Evolutionary conservation across 2,888 invertebrate species (phyloP).

Genomic region (Nymphalis c-album): DNA sequence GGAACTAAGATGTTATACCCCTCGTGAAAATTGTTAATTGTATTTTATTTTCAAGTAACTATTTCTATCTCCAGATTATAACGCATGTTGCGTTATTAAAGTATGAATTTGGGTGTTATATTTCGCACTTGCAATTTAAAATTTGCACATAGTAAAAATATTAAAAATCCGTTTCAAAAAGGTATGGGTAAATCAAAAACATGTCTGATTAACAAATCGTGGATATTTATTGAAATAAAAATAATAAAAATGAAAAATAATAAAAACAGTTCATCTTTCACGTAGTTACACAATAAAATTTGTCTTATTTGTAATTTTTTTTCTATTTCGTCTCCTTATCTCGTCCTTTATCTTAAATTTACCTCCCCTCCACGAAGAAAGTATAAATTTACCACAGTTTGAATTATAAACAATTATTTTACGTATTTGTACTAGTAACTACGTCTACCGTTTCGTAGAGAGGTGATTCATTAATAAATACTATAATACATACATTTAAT

Average conservation of each 20-base stretch:
- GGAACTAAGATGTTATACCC: no score
- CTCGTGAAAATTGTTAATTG: no score
- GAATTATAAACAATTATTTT: slow-evolving; percentile 28
- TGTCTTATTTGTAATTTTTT: slow-evolving; percentile 70
- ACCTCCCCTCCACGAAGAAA: slow-evolving; percentile 4
- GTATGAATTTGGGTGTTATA: no score
- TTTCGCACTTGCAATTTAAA: not conserved
- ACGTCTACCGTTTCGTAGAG: slow-evolving; percentile 29
- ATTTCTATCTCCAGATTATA: no score
- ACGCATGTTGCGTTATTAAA: no score
- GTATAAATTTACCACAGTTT: slow-evolving; percentile 11
- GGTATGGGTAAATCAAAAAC: slow-evolving; percentile 58
- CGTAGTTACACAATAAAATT: slow-evolving; percentile 79
- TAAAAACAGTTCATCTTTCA: slow-evolving; percentile 81
- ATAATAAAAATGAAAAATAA: slow-evolving; percentile 82
- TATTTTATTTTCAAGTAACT: no score
- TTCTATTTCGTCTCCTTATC: slow-evolving; percentile 69
- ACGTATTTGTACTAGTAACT: slow-evolving; percentile 33
- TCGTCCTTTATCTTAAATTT: slow-evolving; percentile 43
- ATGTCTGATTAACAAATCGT: slow-evolving; percentile 76
- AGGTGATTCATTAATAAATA: slow-evolving; percentile 16
- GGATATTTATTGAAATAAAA: slow-evolving; percentile 83
- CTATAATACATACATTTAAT: not conserved
- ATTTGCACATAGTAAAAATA: not conserved
- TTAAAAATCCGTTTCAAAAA: not conserved